Evolutionary conservation across 2,797 vertebrate genomes (phyloP).

Genomic region (Rhinella marina): DNA sequence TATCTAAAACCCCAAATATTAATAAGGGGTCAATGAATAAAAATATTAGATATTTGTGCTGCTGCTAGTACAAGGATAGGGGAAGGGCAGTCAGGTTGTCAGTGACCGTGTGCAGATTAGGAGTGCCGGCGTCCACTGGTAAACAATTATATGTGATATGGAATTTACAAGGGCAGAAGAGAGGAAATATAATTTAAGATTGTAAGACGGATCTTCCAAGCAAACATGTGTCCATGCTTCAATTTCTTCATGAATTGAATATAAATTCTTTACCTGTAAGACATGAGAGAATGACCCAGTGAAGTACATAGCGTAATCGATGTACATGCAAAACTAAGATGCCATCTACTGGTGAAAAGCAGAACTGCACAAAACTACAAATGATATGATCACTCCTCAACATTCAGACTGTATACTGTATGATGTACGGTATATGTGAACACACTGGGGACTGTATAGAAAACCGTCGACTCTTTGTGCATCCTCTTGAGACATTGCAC

Average conservation of each 20-base stretch:
- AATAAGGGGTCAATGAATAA: no score
- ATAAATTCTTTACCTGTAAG: background rate
- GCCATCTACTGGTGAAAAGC: slow-evolving; percentile 28
- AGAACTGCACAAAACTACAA: background rate
- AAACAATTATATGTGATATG: background rate
- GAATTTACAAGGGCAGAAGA: background rate
- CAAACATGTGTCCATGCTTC: background rate
- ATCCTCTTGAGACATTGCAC: no score
- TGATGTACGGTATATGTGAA: no score
- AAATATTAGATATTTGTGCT: background rate
- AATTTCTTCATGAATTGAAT: background rate
- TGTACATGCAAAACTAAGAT: background rate
- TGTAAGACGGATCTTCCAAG: background rate
- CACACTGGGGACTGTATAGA: no score
- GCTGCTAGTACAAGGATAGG: background rate
- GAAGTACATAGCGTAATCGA: background rate
- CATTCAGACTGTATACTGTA: no score
- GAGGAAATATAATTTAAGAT: background rate
- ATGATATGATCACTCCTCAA: no score
- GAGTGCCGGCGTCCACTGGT: background rate
- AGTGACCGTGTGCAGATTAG: background rate
- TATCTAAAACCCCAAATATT: no score
- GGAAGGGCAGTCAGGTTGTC: background rate
- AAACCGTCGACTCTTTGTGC: no score
- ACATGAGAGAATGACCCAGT: background rate